phyloP scores from a whole-genome alignment of 2,797 vertebrate genomes.

The Enteromius treurensis region DNA sequence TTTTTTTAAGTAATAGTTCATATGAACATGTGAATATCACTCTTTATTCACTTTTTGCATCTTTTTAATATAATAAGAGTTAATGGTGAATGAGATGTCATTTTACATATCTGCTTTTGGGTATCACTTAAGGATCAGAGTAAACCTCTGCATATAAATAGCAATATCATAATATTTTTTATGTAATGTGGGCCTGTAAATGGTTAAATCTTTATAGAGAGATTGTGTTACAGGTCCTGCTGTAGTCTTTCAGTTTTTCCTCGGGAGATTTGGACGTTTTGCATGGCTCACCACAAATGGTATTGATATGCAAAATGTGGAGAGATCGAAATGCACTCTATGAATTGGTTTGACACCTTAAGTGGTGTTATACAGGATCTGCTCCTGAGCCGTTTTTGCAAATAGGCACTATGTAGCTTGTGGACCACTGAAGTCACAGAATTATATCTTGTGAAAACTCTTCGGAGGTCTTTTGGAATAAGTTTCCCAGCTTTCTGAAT shows the following conservation, averaged over 20 bases:
- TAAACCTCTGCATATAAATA: neutral
- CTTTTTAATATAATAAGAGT: neutral
- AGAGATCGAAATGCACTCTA: constrained; percentile 8
- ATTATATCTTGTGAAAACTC: neutral
- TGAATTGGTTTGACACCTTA: constrained; percentile 19
- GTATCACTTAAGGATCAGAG: neutral
- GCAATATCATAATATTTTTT: no score
- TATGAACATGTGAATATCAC: neutral
- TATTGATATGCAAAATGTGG: constrained; percentile 24
- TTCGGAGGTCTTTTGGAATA: neutral
- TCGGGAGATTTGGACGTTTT: constrained; percentile 6
- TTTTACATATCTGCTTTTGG: neutral
- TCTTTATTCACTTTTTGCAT: neutral
- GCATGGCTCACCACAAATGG: constrained; percentile 11
- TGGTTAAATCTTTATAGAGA: constrained; percentile 18
- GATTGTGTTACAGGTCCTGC: constrained; percentile 37
- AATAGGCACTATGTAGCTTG: neutral
- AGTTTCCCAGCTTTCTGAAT: constrained; percentile 21
- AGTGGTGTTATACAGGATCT: neutral
- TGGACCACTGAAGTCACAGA: neutral
- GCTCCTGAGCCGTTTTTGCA: neutral
- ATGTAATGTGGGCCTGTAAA: neutral
- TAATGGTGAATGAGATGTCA: neutral
- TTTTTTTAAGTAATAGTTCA: neutral
- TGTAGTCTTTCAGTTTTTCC: neutral